A percentile compares a stretch with the other conserved stretches of the same genome.
These are phyloP conservation scores for Acanthurus tractus DNA, from an alignment of 2,797 vertebrate genomes.

Conservation along the genomic window DNA sequence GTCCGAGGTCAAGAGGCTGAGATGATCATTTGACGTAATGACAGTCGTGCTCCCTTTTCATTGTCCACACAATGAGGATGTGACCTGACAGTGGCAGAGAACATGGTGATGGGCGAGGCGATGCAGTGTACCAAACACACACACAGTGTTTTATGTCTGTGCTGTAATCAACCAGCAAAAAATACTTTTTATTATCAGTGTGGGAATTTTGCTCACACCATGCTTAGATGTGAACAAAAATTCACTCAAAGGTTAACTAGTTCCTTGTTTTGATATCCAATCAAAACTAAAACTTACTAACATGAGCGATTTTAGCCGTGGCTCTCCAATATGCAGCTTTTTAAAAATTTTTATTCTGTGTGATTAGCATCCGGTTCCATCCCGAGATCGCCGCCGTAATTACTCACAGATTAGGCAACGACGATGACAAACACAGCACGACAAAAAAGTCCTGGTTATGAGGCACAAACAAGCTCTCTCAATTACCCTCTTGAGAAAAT, in stretches of 20 bases:
- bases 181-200: background rate
- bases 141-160: background rate
- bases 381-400: conserved; percentile 49
- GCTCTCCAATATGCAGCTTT: conserved; percentile 16
- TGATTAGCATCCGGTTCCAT: conserved; percentile 50
- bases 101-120: conserved; percentile 6
- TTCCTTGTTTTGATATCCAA: too few species aligned
- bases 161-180: background rate
- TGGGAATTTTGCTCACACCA: background rate
- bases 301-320: conserved; percentile 3
- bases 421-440: conserved; percentile 33
- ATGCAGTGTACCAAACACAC: background rate
- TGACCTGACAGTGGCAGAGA: conserved; percentile 44
- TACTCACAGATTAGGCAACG: conserved; percentile 60
- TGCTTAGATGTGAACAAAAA: background rate
- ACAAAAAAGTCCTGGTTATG: conserved; percentile 47
- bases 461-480: conserved; percentile 60
- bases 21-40: conserved; percentile 57
- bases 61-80: conserved; percentile 39
- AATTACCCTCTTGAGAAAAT: conserved; percentile 72
- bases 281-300: conserved; percentile 6
- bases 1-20: conserved; percentile 42
- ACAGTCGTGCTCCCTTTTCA: conserved; percentile 45
- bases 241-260: background rate
- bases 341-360: conserved; percentile 2